These are phyloP conservation scores for Trichoplusia ni DNA, from an alignment of 1,140 invertebrate species.

Conservation along the genomic window DNA sequence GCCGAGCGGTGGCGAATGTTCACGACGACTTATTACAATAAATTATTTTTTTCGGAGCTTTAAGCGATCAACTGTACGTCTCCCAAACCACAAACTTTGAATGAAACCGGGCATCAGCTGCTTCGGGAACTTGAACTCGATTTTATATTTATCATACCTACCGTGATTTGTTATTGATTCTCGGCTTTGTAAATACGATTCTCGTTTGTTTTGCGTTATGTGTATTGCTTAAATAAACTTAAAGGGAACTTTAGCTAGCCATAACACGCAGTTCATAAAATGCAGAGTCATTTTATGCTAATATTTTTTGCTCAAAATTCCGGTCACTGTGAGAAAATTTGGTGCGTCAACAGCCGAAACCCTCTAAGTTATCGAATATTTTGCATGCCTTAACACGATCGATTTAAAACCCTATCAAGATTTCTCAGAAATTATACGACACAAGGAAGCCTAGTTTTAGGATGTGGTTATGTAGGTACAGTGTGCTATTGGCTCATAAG, in stretches of 20 bases:
- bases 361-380: constrained; percentile 48
- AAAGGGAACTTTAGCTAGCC: no score
- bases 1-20: constrained; percentile 75
- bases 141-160: constrained; percentile 13
- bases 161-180: neutral
- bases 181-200: neutral
- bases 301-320: constrained; percentile 31
- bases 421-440: constrained; percentile 31
- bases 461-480: constrained; percentile 27
- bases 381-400: constrained; percentile 36
- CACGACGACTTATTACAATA: constrained; percentile 80
- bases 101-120: constrained; percentile 60
- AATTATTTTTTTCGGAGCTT: constrained; percentile 78
- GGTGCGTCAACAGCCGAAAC: constrained; percentile 35
- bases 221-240: neutral
- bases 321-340: constrained; percentile 43
- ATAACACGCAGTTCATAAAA: neutral
- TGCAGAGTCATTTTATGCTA: neutral
- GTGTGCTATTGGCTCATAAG: neutral
- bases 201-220: neutral
- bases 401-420: constrained; percentile 37
- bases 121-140: constrained; percentile 24
- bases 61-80: constrained; percentile 66
- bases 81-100: constrained; percentile 59
- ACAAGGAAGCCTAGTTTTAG: constrained; percentile 26